Base-by-base conservation (phyloP, 1,140 invertebrate species). In the Medauroidea extradentata region DNA sequence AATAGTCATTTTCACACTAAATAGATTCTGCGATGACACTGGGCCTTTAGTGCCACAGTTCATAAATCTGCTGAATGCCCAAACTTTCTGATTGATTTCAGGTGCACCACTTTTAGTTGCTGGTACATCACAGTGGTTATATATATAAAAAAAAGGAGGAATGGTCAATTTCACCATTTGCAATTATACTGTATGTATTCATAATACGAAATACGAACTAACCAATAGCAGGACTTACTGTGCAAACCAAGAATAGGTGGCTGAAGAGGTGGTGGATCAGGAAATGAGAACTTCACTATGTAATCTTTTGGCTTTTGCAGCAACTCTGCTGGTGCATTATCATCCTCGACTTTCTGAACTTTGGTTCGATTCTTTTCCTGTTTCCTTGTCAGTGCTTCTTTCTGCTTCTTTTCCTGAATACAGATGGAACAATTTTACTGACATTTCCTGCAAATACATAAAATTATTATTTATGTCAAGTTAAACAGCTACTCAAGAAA, bases 241-340 rank as follows among this genome's bases (percentile, higher is more conserved):
- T 96, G 90, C 21, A 96, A 73, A 46, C 96, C 96, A 42, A 99
- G 78, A 73, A 99, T 95, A 9, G 96, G 96, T 7, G 96, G 95
- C 73, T 95, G 94, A 18, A 99, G 77, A 8, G 91, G 91, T 29
- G 94, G 87, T 29, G 96, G 94, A 74, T 96, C 92, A 1, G 95
- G 96, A 77, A 99, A 99, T 52, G 85, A 86, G 78, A 99, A 99
- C 78, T 98, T 99, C 34, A 99, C 97, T 63, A 93, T 83, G 73
- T 99, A 99, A 57, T 98, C 96, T 72, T 87, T 89, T 5, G 94
- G 94, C 69, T 85, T 87, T 59, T 90, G 86, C 53, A 99, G 73
- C 27, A 98, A 74, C 73, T 96, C 90, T 19, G 84, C 83, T 0
- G 90, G 88, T 39, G 85, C 85, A 27, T 65, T 62, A 16, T 77